phyloP scores from a whole-genome alignment of 1,140 invertebrate species.

The Apis dorsata region DNA sequence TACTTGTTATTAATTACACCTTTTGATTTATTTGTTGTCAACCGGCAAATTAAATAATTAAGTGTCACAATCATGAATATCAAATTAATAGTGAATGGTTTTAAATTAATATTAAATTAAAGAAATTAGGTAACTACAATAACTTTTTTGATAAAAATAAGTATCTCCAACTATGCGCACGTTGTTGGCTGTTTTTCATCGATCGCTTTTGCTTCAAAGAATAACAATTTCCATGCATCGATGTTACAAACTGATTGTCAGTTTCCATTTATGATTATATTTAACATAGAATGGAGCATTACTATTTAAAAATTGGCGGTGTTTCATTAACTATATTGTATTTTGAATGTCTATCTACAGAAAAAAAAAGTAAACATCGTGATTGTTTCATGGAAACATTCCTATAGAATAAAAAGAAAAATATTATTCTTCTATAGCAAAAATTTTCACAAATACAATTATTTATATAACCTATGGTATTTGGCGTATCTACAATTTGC shows the following conservation, averaged over 20 bases:
- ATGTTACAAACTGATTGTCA: not conserved
- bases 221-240: not conserved
- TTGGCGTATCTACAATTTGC: too few relatives aligned
- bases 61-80: conserved; percentile 31
- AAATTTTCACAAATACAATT: too few relatives aligned
- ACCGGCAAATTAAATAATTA: not conserved
- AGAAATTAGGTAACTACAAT: conserved; percentile 22
- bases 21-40: conserved; percentile 8
- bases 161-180: not conserved
- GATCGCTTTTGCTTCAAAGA: not conserved
- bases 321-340: not conserved
- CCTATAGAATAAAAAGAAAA: not conserved
- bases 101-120: not conserved
- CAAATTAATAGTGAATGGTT: not conserved
- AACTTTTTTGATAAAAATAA: conserved; percentile 31
- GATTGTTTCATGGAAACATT: conserved; percentile 10
- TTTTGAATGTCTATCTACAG: not conserved
- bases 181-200: conserved; percentile 28
- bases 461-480: too few relatives aligned
- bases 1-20: conserved; percentile 2
- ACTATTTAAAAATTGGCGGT: not conserved
- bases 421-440: not conserved
- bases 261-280: not conserved
- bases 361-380: not conserved
- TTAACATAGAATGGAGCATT: not conserved